These are phyloP conservation scores for Pipistrellus nathusii DNA, from an alignment of 2,797 vertebrate genomes.

Conservation along the genomic window DNA sequence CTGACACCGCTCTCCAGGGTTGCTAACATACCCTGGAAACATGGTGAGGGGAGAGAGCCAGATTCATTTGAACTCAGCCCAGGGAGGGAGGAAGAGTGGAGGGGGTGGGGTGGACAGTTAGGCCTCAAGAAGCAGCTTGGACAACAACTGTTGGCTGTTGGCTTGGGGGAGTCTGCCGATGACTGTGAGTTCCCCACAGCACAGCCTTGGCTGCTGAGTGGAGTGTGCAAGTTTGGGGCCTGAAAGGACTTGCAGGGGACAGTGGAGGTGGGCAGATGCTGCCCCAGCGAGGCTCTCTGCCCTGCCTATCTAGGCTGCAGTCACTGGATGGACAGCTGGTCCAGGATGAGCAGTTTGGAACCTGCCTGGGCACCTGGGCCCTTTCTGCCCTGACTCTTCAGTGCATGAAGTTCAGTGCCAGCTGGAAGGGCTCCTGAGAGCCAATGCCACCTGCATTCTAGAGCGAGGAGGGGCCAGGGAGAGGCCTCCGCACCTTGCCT, in stretches of 20 bases:
- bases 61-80: background rate
- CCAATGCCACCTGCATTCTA: background rate
- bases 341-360: background rate
- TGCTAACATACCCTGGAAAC: background rate
- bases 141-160: background rate
- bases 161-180: accelerated
- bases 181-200: background rate
- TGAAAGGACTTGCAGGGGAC: background rate
- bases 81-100: background rate
- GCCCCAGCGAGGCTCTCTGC: background rate
- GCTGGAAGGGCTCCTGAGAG: background rate
- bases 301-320: background rate
- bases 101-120: background rate
- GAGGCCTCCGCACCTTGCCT: background rate
- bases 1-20: background rate
- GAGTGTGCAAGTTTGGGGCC: background rate
- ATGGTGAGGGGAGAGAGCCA: background rate
- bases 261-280: background rate
- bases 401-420: background rate
- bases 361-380: background rate
- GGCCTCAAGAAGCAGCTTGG: background rate
- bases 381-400: background rate
- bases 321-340: background rate
- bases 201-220: background rate
- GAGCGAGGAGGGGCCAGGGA: background rate